Base-by-base conservation (phyloP, 2,888 invertebrate species). In the Carterocephalus palaemon region DNA sequence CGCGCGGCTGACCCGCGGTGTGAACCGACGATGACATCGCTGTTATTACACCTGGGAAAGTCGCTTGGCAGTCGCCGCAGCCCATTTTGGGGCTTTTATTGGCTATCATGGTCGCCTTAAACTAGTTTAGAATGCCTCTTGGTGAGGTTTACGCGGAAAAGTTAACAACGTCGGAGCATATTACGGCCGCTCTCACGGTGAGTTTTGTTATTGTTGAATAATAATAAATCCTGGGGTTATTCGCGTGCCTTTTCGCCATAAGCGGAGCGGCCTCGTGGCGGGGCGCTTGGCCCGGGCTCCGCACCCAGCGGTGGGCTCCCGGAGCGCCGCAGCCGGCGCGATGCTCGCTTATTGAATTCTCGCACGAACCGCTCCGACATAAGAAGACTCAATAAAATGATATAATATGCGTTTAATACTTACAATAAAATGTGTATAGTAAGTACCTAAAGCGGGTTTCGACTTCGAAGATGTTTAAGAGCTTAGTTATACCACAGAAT, bases 21-120 rank as follows among this genome's bases (percentile, higher is more conserved):
- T 71, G 75, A 75, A 69, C 72, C 60, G 53, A 32, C 64, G 57
- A 56, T 62, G 62, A 60, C 57, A 57, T 56, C 62, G 54, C 62
- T 60, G 63, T 70, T 67, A 74, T 67, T 69, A 70, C 69, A 75
- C 68, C 66, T 74, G 77, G 74, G 82, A 83, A 84, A 80, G 77
- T 70, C 69, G 52, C 69, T 71, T 75, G 62, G 79, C 75, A 75
- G 80, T 70, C 67, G 67, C 58, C 64, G 64, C 65, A 64, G 70
- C 67, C 78, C 80, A 79, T 82, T 82, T 70, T 63, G 62, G 65
- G 64, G 70, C 72, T 72, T 80, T 84, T 84, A 84, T 82, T 79
- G 75, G 71, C 81, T 78, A 80, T 82, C 78, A 80, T 58, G 70
- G 67, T 67, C 66, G 71, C 72, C 70, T 72, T 68, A 79, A 81